phyloP scores from a whole-genome alignment of 2,888 invertebrate species.

The Drosophila pullipes region DNA sequence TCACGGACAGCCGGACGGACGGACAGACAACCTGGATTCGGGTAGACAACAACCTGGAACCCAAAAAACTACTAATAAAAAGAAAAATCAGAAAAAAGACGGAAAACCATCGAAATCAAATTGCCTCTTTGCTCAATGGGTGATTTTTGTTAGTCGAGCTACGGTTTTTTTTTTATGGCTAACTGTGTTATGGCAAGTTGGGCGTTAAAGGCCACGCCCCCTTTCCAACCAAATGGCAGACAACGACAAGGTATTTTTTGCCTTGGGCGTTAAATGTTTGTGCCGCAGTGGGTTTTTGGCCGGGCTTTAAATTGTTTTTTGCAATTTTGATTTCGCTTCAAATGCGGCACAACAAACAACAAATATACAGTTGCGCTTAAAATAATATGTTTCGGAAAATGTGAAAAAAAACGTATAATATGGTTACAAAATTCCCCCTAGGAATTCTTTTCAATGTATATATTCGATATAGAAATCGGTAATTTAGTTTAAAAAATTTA shows the following conservation, averaged over 20 bases:
- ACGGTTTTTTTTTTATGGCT: slow-evolving; percentile 65
- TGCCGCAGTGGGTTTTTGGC: slow-evolving; percentile 22
- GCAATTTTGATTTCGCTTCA: slow-evolving; percentile 52
- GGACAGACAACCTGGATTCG: slow-evolving; percentile 16
- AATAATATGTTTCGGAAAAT: background rate
- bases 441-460: background rate
- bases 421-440: background rate
- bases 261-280: slow-evolving; percentile 51
- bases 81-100: background rate
- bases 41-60: slow-evolving; percentile 58
- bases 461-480: background rate
- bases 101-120: slow-evolving; percentile 63
- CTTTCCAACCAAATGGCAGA: slow-evolving; percentile 20
- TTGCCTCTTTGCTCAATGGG: slow-evolving; percentile 66
- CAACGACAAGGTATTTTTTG: slow-evolving; percentile 41
- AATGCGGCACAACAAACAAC: slow-evolving; percentile 20
- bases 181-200: slow-evolving; percentile 61
- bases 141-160: slow-evolving; percentile 70
- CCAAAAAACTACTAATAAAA: slow-evolving; percentile 35
- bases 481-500: background rate
- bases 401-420: background rate
- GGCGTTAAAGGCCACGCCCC: slow-evolving; percentile 47
- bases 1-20: slow-evolving; percentile 39
- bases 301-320: slow-evolving; percentile 52
- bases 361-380: background rate